Evolutionary conservation across 2,797 vertebrate species (phyloP), one percentile per base, ranked within the genome.

Genomic region (Dipus sagitta): DNA sequence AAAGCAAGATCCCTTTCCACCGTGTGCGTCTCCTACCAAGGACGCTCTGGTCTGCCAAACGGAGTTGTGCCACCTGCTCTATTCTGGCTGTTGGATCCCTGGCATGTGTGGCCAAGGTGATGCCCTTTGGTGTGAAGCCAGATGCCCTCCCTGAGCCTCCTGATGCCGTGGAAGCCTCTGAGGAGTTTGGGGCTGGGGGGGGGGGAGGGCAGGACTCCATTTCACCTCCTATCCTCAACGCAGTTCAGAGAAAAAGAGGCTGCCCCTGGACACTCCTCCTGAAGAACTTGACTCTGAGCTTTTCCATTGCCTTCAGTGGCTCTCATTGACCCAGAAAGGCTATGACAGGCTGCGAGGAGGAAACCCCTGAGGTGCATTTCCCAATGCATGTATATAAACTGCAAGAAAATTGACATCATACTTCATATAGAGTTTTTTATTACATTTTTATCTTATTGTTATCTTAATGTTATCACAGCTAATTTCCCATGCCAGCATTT

Each of bases 401-500:
- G 62, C 83, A 80, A 68, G 13, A 9, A 89, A 78, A 72, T 24
- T 34, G 54, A 1, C 7, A 24, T n/a, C 62, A 10, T 47, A 67
- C 64, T 72, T 84, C 90, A 7, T 68, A 26, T 52, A 34, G 32
- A 83, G 34, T 42, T 93, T 90, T 81, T 84, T 54, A 47, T 54
- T 78, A 34, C 74, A 2, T 5, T 28, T 78, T 68, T 26, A 24
- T 67, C 68, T 72, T 34, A 52, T n/a, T 87, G n/a, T n/a, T n/a
- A n/a, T n/a, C n/a, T n/a, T 79, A 60, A 76, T 76, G 58, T 88
- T 84, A 77, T 52, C 11, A 14, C 72, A 38, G 82, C 24, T 68
- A 70, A 30, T 85, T 95, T 91, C 34, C 47, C 60, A n/a, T 2
- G 54, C 1, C 32, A 84, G 77, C 88, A 90, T 86, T 90, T 94